Conservation (phyloP, 2,797 vertebrate species). For the Hirundo rustica region DNA sequence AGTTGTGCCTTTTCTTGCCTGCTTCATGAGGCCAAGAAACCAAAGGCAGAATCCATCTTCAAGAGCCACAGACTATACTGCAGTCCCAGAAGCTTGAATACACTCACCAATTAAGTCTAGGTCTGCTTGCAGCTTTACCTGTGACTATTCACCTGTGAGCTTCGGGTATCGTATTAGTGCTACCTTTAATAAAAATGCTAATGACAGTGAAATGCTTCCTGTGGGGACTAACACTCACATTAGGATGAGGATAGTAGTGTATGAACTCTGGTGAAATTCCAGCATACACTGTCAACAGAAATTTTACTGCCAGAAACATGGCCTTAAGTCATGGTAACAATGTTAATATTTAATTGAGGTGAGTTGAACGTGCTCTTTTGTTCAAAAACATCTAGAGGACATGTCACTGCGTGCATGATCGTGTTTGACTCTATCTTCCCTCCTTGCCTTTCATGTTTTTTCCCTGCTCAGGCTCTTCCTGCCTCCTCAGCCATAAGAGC, state of each 20-base stretch:
- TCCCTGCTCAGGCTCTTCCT: not conserved
- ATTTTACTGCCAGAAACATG: slow-evolving; percentile 16
- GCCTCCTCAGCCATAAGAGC: not conserved
- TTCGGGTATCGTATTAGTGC: not conserved
- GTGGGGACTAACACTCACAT: not conserved
- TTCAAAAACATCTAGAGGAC: slow-evolving; percentile 23
- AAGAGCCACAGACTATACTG: not conserved
- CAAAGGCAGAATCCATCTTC: not conserved
- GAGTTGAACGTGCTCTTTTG: not conserved
- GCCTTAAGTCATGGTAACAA: slow-evolving; percentile 44
- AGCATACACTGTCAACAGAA: not conserved
- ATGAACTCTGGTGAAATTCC: not conserved
- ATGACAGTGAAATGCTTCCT: not conserved
- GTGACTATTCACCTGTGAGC: not conserved
- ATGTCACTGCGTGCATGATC: not conserved
- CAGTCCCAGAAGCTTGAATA: not conserved
- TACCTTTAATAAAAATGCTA: not conserved
- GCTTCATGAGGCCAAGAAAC: not conserved
- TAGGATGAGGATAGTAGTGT: not conserved
- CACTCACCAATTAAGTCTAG: not conserved
- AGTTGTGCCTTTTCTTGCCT: not conserved
- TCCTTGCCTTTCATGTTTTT: not conserved
- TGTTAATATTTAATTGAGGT: slow-evolving; percentile 32
- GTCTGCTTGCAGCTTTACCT: not conserved
- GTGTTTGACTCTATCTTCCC: not conserved